These are phyloP conservation scores for Tinea trinotella DNA, from an alignment of 2,888 invertebrate species.

Conservation along the genomic window DNA sequence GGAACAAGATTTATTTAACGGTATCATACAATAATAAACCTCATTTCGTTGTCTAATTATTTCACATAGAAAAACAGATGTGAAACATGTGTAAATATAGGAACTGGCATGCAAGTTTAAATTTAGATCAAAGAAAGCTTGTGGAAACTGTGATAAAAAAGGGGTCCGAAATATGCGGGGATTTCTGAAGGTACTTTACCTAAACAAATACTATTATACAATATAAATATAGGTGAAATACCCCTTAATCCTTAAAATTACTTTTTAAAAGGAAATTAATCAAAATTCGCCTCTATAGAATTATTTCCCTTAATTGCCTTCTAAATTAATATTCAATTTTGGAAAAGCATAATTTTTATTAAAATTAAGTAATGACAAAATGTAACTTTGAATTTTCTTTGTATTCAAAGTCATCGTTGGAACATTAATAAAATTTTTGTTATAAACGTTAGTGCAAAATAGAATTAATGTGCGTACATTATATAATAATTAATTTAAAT, in stretches of 20 bases:
- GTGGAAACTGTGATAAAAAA: too few relatives aligned
- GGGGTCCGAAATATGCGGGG: too few relatives aligned
- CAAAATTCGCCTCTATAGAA: background rate
- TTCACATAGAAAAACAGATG: too few relatives aligned
- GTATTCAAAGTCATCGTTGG: slow-evolving; percentile 7
- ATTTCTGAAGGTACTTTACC: background rate
- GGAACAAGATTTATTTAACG: too few relatives aligned
- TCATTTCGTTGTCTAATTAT: too few relatives aligned
- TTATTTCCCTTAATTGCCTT: background rate
- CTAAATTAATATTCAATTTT: slow-evolving; percentile 2
- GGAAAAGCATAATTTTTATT: background rate
- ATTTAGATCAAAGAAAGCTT: too few relatives aligned
- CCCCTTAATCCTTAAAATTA: background rate
- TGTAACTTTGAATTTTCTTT: background rate
- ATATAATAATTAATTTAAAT: background rate
- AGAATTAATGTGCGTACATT: background rate
- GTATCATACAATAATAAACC: too few relatives aligned
- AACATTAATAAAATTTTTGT: background rate
- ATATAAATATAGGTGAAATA: background rate
- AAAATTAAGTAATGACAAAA: background rate
- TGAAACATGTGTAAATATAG: too few relatives aligned
- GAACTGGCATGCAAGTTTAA: too few relatives aligned
- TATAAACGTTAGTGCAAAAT: background rate
- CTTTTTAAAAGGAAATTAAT: slow-evolving; percentile 3
- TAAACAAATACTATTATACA: slow-evolving; percentile 6